Conservation (phyloP, 2,113 vertebrate species). For the Tachuris rubrigastra region DNA sequence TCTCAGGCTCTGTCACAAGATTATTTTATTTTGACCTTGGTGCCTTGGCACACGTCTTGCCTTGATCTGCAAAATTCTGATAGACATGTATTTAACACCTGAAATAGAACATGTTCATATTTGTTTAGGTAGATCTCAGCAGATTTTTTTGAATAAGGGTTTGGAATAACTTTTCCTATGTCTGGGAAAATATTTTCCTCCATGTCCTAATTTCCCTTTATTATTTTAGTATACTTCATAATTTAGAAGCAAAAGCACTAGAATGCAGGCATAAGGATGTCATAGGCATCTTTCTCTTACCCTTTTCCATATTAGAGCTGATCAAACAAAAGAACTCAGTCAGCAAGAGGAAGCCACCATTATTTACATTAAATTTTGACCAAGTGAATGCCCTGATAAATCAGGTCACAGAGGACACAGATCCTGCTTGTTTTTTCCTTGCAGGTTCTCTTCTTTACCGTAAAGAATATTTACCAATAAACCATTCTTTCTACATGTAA, state of each 20-base stretch:
- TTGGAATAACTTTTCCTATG: not conserved
- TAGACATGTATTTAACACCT: not conserved
- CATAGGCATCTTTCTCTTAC: not conserved
- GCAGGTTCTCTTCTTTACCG: not conserved
- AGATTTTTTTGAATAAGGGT: not conserved
- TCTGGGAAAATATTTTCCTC: not conserved
- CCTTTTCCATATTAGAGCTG: not conserved
- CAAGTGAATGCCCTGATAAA: slow-evolving; percentile 52
- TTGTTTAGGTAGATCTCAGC: not conserved
- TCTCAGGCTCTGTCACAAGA: not conserved
- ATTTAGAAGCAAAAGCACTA: not conserved
- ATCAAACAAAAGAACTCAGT: slow-evolving; percentile 2
- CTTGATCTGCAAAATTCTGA: not conserved
- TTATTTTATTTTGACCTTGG: not conserved
- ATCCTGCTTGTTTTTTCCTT: slow-evolving; percentile 12
- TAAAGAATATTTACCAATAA: not conserved
- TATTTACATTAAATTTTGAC: slow-evolving; percentile 55
- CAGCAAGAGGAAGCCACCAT: slow-evolving; percentile 25
- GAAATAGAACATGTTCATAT: not conserved
- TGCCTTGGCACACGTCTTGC: not conserved
- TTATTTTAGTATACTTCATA: not conserved
- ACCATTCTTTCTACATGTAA: not conserved
- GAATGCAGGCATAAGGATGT: not conserved
- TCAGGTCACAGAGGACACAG: not conserved
- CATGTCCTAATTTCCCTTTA: not conserved